A percentile compares a stretch with the other conserved stretches of the same genome.
phyloP scores from a whole-genome alignment of 2,888 invertebrate species.

The Drosophila barbarae region DNA sequence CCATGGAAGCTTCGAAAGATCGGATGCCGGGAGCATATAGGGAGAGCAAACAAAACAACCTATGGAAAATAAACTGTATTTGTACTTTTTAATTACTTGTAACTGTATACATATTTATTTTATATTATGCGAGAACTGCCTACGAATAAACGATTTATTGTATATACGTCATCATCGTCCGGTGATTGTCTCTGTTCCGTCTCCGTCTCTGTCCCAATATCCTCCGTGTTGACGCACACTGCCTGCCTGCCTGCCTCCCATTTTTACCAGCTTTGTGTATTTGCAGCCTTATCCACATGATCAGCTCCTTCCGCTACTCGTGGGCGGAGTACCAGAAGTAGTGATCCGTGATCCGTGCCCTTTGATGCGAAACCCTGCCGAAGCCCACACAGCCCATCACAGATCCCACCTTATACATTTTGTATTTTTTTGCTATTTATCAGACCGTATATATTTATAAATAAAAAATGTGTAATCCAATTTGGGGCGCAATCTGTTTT shows the following conservation, averaged over 20 bases:
- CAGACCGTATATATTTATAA: constrained; percentile 35
- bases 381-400: constrained; percentile 15
- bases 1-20: constrained; percentile 25
- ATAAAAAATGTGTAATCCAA: constrained; percentile 34
- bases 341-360: constrained; percentile 33
- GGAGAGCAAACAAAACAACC: constrained; percentile 40
- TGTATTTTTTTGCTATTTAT: constrained; percentile 36
- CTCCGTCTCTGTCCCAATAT: constrained; percentile 9
- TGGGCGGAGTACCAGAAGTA: constrained; percentile 64
- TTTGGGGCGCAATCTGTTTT: constrained; percentile 41
- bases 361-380: constrained; percentile 29
- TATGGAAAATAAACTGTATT: constrained; percentile 72
- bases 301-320: constrained; percentile 71
- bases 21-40: constrained; percentile 26
- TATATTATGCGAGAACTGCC: constrained; percentile 75
- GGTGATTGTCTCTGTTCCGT: constrained; percentile 25
- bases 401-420: constrained; percentile 27
- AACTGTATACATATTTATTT: constrained; percentile 75
- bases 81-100: constrained; percentile 75
- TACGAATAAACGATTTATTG: constrained; percentile 76
- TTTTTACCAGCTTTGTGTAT: constrained; percentile 55
- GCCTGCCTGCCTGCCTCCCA: constrained; percentile 25
- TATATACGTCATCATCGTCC: constrained; percentile 58
- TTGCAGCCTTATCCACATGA: constrained; percentile 73
- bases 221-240: constrained; percentile 1